Evolutionary conservation across 2,113 vertebrate genomes (phyloP), one percentile per base, ranked within the genome.

Genomic region (Colinus virginianus): DNA sequence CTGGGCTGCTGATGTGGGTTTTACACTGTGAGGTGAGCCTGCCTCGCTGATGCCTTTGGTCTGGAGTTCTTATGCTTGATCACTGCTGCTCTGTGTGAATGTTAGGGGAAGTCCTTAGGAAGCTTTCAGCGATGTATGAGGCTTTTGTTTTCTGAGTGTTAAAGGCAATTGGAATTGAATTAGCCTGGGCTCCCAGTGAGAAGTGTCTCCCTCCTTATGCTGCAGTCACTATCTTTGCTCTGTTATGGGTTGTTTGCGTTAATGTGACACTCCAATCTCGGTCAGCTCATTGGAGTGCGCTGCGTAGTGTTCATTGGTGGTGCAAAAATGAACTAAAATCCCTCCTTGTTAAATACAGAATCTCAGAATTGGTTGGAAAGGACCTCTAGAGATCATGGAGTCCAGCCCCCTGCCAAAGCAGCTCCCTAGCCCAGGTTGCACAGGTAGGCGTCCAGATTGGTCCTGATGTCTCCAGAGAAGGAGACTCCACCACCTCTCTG

Each of bases 51-150:
- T 55, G 8, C 6, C 19, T 10, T 43, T 1, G 0, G 42, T 40
- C 0, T 59, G 6, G 15, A 64, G 36, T 23, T 71, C 58, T 59
- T 40, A 9, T 13, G 40, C 40, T 12, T 40, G 40, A 40, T 22
- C 25, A 6, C 21, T 0, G 0, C 23, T 70, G 42, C 28, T 38
- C 64, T 43, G n/a, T 51, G 15, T 40, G 58, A 56, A 20, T 23
- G 28, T 13, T 43, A 26, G 49, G 17, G 8, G 28, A 46, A 13
- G 46, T 30, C 38, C 46, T 71, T 38, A 26, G 49, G 58, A 82
- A 63, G 70, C 28, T 38, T 43, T 9, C 38, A 17, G 17, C 0
- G 0, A 11, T 55, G 36, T 32, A 30, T 1, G 2, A 30, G 11
- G 16, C 14, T 56, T 68, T 43, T 21, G 38, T 8, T 6, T 34